Evolutionary conservation across 2,113 vertebrate species (phyloP).

Genomic region (Haemorhous mexicanus): DNA sequence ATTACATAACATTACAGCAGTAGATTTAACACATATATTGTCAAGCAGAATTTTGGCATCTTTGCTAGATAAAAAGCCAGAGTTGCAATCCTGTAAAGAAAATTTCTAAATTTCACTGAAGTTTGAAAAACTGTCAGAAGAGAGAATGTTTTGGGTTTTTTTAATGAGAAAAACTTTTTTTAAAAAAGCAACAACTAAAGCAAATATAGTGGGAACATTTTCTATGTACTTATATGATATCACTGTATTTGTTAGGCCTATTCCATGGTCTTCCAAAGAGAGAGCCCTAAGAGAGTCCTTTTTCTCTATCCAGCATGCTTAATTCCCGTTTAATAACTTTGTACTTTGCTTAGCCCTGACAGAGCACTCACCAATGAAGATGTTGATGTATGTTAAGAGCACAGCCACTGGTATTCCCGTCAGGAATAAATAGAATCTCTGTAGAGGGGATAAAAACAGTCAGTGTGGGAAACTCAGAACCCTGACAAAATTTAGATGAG

Average conservation of each 20-base stretch:
- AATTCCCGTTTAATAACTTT: background rate
- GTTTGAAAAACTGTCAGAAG: background rate
- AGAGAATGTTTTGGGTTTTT: background rate
- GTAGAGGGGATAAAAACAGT: background rate
- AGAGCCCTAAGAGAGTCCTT: background rate
- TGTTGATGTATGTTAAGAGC: conserved; percentile 80
- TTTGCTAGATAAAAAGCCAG: background rate
- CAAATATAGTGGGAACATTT: background rate
- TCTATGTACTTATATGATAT: background rate
- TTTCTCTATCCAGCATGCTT: background rate
- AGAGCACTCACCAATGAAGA: conserved; percentile 87
- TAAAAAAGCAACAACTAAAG: background rate
- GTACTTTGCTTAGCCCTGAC: background rate
- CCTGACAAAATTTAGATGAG: background rate
- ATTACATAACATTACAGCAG: background rate
- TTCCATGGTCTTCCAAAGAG: background rate
- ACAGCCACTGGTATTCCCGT: conserved; percentile 82
- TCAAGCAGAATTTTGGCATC: background rate
- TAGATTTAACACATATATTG: background rate
- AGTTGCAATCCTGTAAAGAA: background rate
- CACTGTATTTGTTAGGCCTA: background rate
- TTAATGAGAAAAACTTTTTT: background rate
- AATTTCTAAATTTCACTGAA: background rate
- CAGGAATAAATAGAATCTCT: conserved; percentile 84
- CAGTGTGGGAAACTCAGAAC: background rate